Percentiles rank a stretch among this genome's conserved stretches.
Conservation (phyloP, 2,888 invertebrate genomes). For the Lepetodrilus schrolli region DNA sequence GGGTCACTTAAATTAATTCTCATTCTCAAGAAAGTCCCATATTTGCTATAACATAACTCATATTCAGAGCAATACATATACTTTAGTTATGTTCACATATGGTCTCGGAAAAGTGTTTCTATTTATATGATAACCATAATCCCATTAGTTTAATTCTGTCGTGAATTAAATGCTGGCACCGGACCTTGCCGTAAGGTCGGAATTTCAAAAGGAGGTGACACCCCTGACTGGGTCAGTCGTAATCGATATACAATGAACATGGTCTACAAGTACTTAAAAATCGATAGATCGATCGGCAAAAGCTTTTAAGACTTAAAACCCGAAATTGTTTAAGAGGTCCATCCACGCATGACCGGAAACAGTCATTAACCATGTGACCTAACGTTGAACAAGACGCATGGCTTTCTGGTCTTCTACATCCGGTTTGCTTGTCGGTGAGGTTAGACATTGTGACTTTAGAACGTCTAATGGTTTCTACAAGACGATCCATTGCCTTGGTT, state of each 20-base stretch:
- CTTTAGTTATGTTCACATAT: no score
- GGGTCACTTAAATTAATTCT: no score
- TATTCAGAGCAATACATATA: no score
- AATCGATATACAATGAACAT: not conserved
- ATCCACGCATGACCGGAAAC: conserved; percentile 13
- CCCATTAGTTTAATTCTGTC: not conserved
- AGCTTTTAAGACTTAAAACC: conserved; percentile 18
- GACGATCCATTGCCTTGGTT: no score
- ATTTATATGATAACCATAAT: not conserved
- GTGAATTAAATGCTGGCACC: conserved; percentile 22
- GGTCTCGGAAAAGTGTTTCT: no score
- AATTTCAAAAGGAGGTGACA: no score
- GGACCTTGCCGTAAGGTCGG: no score
- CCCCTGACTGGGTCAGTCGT: not conserved
- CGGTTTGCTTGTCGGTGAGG: not conserved
- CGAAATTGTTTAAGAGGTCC: conserved; percentile 17
- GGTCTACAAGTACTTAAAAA: not conserved
- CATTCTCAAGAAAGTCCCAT: no score
- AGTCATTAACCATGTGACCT: not conserved
- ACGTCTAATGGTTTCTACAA: not conserved
- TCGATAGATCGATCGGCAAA: conserved; percentile 7
- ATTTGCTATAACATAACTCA: no score
- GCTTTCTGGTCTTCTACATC: not conserved
- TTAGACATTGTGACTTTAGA: not conserved
- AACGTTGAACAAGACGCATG: not conserved